Evolutionary conservation across 2,113 vertebrate genomes (phyloP).

Genomic region (Gavialis gangeticus): DNA sequence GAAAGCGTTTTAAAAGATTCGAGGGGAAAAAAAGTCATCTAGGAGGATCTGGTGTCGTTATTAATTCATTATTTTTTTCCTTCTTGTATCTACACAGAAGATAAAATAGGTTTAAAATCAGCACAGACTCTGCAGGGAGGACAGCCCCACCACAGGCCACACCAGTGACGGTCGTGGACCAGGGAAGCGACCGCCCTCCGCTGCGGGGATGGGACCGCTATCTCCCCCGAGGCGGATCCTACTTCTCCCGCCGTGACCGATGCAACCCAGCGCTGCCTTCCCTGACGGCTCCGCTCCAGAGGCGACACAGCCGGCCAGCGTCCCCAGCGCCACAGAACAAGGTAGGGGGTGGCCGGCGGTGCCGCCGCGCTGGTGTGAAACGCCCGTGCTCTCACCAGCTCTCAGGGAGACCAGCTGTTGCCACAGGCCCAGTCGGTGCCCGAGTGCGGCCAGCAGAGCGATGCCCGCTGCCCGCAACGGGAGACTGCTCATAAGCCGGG

Average conservation of each 20-base stretch:
- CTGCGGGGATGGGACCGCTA: not conserved
- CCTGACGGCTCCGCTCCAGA: not conserved
- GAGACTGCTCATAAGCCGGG: not conserved
- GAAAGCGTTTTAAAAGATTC: conserved; percentile 34
- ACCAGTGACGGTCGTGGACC: not conserved
- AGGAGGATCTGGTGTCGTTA: not conserved
- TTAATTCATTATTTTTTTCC: not conserved
- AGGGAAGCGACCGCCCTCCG: not conserved
- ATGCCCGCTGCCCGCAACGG: not conserved
- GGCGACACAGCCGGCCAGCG: too few species aligned
- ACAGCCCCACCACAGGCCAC: not conserved
- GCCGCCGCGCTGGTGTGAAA: not conserved
- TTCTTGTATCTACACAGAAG: conserved; percentile 29
- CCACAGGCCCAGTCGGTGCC: not conserved
- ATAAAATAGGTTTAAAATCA: not conserved
- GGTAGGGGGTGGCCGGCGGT: not conserved
- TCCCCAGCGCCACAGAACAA: not conserved
- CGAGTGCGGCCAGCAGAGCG: not conserved
- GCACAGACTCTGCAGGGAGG: not conserved
- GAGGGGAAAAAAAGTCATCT: conserved; percentile 23
- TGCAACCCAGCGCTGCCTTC: not conserved
- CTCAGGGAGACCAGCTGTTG: not conserved
- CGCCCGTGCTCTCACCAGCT: not conserved
- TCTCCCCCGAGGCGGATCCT: not conserved
- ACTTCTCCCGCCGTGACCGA: fast-evolving